Conservation (phyloP, 1,140 invertebrate genomes). For the Brachionus plicatilis region DNA sequence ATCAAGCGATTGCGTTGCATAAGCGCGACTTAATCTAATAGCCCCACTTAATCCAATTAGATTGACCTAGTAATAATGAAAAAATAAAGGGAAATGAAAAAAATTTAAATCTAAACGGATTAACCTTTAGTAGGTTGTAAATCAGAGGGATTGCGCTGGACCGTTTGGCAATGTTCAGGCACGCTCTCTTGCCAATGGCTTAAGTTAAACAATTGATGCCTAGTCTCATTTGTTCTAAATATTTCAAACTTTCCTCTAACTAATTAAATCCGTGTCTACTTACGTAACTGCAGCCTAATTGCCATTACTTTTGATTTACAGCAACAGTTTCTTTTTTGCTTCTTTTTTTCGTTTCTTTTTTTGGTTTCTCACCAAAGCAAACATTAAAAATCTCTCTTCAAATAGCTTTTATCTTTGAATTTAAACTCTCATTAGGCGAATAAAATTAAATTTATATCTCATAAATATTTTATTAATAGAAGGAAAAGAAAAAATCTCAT, state of each 20-base stretch:
- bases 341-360: not conserved
- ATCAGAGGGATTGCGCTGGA: not conserved
- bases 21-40: conserved; percentile 9
- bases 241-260: not conserved
- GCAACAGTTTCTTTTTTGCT: not conserved
- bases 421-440: not conserved
- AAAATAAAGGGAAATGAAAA: not conserved
- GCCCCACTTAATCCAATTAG: not conserved
- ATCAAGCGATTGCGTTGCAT: not conserved
- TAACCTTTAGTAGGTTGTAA: not conserved
- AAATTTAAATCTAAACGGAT: not conserved
- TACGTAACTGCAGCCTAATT: not conserved
- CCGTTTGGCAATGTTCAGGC: not conserved
- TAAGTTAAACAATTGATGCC: not conserved
- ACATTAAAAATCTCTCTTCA: not conserved
- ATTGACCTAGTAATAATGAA: not conserved
- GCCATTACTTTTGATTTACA: not conserved
- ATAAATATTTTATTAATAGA: not conserved
- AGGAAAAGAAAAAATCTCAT: not conserved
- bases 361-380: not conserved
- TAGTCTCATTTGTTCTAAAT: not conserved
- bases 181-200: not conserved
- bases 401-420: not conserved
- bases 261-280: not conserved
- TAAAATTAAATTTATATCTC: not conserved